These are phyloP conservation scores for Embidobia sp. DNA, from an alignment of 2,888 invertebrate species.

Conservation along the genomic window DNA sequence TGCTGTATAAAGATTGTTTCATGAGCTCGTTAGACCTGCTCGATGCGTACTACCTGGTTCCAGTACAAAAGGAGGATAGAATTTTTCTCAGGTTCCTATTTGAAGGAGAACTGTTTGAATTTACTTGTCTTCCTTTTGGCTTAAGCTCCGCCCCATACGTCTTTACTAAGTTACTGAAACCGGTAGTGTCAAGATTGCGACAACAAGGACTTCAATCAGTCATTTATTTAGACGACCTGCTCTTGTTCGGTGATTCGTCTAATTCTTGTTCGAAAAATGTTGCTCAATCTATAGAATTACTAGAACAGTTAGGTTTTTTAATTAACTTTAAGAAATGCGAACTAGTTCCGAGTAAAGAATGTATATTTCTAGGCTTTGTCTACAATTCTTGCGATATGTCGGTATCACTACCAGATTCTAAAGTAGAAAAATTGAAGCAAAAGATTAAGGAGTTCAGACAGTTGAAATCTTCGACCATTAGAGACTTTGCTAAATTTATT, in stretches of 20 bases:
- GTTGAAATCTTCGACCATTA: not conserved
- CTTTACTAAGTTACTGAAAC: constrained; percentile 62
- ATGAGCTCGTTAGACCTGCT: constrained; percentile 40
- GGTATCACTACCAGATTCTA: constrained; percentile 7
- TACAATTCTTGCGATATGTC: constrained; percentile 34
- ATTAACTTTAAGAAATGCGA: constrained; percentile 61
- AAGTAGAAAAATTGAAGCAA: not conserved
- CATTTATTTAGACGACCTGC: constrained; percentile 60
- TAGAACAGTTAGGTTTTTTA: constrained; percentile 54
- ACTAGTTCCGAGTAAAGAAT: constrained; percentile 13
- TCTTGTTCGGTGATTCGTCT: constrained; percentile 42
- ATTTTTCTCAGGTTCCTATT: constrained; percentile 63
- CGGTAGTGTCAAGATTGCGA: constrained; percentile 38
- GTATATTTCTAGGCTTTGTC: constrained; percentile 45
- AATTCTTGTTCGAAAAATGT: constrained; percentile 34
- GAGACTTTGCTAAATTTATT: not conserved
- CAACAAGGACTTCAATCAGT: constrained; percentile 10
- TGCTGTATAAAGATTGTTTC: constrained; percentile 29
- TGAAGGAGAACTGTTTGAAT: not conserved
- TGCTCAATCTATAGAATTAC: constrained; percentile 12
- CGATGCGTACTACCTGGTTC: constrained; percentile 51
- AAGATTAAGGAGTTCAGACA: constrained; percentile 29
- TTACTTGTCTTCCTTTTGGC: not conserved
- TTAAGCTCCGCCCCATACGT: constrained; percentile 34
- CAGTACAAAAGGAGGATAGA: constrained; percentile 15